Percentiles rank a stretch among this genome's conserved stretches.
Conservation (phyloP, 1,140 invertebrate genomes). For the Carposina sasakii region DNA sequence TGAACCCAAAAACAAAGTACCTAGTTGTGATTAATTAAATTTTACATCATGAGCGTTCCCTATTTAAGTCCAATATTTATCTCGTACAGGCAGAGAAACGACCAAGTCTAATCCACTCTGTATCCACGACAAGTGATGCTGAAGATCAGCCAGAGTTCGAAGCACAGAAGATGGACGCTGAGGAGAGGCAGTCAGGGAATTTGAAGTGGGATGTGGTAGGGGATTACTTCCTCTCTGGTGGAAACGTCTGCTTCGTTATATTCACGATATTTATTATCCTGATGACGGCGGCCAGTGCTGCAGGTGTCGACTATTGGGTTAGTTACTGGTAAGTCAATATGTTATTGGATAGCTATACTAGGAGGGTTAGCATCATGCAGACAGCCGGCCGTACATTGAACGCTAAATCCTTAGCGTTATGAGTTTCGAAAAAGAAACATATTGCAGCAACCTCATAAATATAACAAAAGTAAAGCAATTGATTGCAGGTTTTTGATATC, state of each 20-base stretch:
- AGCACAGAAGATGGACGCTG: slow-evolving; percentile 50
- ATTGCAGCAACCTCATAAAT: background rate
- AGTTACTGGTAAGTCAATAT: slow-evolving; percentile 75
- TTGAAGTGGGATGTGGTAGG: slow-evolving; percentile 73
- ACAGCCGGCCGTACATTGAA: too few species aligned
- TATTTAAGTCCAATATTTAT: too few species aligned
- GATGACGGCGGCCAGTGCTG: slow-evolving; percentile 68
- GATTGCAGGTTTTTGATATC: background rate
- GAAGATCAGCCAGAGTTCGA: slow-evolving; percentile 65
- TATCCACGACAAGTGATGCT: slow-evolving; percentile 34
- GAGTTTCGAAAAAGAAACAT: background rate
- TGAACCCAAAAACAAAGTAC: too few species aligned
- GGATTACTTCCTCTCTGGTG: slow-evolving; percentile 73
- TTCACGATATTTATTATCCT: slow-evolving; percentile 62
- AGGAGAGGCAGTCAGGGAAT: slow-evolving; percentile 74
- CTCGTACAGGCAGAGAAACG: too few species aligned
- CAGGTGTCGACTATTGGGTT: slow-evolving; percentile 81
- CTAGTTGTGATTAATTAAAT: too few species aligned
- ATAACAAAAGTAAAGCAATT: background rate
- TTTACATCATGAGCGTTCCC: too few species aligned
- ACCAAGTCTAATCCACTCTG: background rate
- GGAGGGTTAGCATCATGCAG: background rate
- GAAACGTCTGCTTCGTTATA: slow-evolving; percentile 56
- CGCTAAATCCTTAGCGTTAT: too few species aligned
- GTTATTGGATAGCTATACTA: background rate